Evolutionary conservation across 2,888 invertebrate species (phyloP).

Genomic region (Drosophila imparisetae): DNA sequence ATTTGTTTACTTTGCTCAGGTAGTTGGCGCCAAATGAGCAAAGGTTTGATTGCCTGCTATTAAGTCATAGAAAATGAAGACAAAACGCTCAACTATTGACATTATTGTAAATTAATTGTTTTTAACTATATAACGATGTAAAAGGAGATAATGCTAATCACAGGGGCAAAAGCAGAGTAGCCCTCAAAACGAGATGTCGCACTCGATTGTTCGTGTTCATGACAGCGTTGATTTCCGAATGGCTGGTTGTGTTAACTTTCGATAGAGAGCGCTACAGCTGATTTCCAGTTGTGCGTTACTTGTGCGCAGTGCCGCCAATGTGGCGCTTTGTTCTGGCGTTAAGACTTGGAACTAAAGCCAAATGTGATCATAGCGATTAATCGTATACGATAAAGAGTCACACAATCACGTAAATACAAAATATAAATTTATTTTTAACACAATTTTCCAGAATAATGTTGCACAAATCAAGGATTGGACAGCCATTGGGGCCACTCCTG

Average conservation of each 20-base stretch:
- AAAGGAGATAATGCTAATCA: neutral
- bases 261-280: constrained; percentile 24
- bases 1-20: neutral
- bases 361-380: constrained; percentile 1
- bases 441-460: neutral
- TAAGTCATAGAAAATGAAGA: neutral
- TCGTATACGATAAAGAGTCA: constrained; percentile 1
- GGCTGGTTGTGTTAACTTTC: neutral
- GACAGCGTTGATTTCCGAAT: neutral
- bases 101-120: neutral
- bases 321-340: constrained; percentile 12
- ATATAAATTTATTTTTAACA: neutral
- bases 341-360: neutral
- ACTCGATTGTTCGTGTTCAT: neutral
- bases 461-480: constrained; percentile 57
- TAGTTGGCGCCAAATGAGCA: neutral
- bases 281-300: neutral
- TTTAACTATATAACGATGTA: neutral
- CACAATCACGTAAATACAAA: neutral
- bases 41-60: no score
- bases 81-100: no score
- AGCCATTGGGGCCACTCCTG: constrained; percentile 85
- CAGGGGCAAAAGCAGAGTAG: neutral
- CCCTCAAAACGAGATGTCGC: neutral
- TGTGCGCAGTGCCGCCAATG: neutral